Evolutionary conservation across 2,797 vertebrate species (phyloP), one percentile per base, ranked within the genome.

Genomic region (Danio kyathit): DNA sequence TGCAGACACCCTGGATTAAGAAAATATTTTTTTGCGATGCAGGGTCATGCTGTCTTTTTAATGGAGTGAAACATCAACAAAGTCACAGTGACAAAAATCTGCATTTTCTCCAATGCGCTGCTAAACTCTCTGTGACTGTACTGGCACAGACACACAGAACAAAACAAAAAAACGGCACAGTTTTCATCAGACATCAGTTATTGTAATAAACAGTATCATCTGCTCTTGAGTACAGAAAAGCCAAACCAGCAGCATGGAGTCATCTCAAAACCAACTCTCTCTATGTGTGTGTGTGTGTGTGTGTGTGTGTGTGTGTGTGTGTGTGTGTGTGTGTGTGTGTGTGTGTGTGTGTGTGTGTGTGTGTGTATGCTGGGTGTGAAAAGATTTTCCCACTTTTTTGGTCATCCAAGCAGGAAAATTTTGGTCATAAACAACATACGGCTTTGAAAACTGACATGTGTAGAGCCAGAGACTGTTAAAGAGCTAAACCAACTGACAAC

Each of bases 401-500:
- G 91, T 92, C 92, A 93, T 91, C 91, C 92, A 88, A 92, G 91
- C 91, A 92, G 91, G 92, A 94, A 94, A 94, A 94, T 93, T 92
- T 90, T 91, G 91, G 92, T 93, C 92, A 94, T 93, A 93, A 92
- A 94, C 91, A 89, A 92, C 90, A 91, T 93, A 91, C 87, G 88
- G 88, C 89, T 90, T 90, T 90, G 87, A 92, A 83, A 90, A 90
- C 88, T 84, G 83, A 89, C 91, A 90, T 91, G 89, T 91, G 90
- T 86, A 89, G 87, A 84, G 91, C 89, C 86, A 90, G 89, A 64
- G 79, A 87, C 91, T 87, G 81, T 67, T 82, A 82, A 74, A 85
- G 60, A 56, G 77, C 57, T 77, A 84, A 80, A 82, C 73, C 83
- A 78, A 65, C 77, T 63, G 72, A 79, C 56, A 67, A 79, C 73